Percentiles rank a stretch among this genome's conserved stretches.
These are phyloP conservation scores for Drosophila meridionalis DNA, from an alignment of 2,888 invertebrate genomes.

Conservation along the genomic window DNA sequence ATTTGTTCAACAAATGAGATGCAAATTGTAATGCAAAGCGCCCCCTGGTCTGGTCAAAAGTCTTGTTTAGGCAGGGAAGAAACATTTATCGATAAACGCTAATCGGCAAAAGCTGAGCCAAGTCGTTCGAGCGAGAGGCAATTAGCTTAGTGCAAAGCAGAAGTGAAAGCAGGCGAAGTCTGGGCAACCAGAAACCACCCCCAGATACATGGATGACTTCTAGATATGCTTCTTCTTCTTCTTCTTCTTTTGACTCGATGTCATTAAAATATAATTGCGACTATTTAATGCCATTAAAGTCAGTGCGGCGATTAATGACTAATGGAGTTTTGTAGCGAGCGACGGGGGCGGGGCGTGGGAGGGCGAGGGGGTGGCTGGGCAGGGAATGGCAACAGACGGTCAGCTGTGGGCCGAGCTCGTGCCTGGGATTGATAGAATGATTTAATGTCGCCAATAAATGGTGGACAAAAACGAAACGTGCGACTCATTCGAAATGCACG, in stretches of 20 bases:
- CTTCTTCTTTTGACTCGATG: conserved; percentile 11
- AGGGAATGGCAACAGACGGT: conserved; percentile 36
- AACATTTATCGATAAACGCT: conserved; percentile 33
- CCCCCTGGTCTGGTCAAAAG: neutral
- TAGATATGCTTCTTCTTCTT: neutral
- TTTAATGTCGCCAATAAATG: conserved; percentile 84
- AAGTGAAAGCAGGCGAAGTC: conserved; percentile 6
- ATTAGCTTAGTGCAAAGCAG: conserved; percentile 60
- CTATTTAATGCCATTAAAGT: conserved; percentile 82
- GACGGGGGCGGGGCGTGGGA: neutral
- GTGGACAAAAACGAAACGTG: conserved; percentile 67
- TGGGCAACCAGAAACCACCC: conserved; percentile 39
- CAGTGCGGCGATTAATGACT: conserved; percentile 80
- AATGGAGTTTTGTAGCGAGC: conserved; percentile 56
- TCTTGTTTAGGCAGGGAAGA: neutral
- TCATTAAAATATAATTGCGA: conserved; percentile 81
- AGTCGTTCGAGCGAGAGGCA: conserved; percentile 40
- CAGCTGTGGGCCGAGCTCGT: conserved; percentile 59
- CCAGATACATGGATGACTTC: conserved; percentile 12
- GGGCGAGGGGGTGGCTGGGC: neutral
- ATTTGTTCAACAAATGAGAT: conserved; percentile 40
- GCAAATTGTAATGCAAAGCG: conserved; percentile 33
- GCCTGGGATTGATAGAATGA: conserved; percentile 83
- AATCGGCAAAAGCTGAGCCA: conserved; percentile 35
- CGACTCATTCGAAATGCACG: conserved; percentile 72